Evolutionary conservation across 2,888 invertebrate genomes (phyloP), one percentile per base, ranked within the genome.

Genomic region (Phorcus lineatus): DNA sequence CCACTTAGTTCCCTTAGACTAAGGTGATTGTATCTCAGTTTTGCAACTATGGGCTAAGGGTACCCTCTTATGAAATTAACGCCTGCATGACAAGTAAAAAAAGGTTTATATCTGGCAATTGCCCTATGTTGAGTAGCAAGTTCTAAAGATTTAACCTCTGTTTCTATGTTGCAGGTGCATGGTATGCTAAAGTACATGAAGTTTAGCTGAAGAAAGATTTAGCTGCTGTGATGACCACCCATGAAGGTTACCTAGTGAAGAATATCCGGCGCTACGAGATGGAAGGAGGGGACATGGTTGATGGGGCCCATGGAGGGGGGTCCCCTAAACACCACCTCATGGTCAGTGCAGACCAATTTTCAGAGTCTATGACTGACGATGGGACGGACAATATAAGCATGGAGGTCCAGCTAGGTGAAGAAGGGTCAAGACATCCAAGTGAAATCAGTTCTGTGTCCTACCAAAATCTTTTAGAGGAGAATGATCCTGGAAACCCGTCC

Each of bases 351-450:
- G 85, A 85, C 11, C 81, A 81, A 31, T 74, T 83, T 19, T 62
- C 83, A 17, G 82, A 83, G 22, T 80, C 82, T 4, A 77, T 80
- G 24, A 52, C 83, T 57, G 86, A 86, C 84, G 90, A 90, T 76
- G 87, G 86, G 77, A 88, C 84, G 19, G 92, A 92, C 81, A 92
- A 92, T 82, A 82, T 91, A 17, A 92, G 92, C 79, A 88, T 92
- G 86, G 92, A 92, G 82, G 92, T 92, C n/a, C 89, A 92, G 57
- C 88, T 92, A 67, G 91, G 92, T 75, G 92, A 92, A 57, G 91
- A 90, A 53, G 90, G 89, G 82, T 92, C 92, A 7, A 87, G 91
- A 76, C 91, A 91, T 78, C 90, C 91, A 4, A 92, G 92, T 86
- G 92, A 92, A 83, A 90, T 92, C 17, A 91, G 92, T 76, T 91